Percentiles rank a stretch among this genome's conserved stretches.
These are phyloP conservation scores for Marmota monax DNA, from an alignment of 2,113 vertebrate genomes.

Conservation along the genomic window DNA sequence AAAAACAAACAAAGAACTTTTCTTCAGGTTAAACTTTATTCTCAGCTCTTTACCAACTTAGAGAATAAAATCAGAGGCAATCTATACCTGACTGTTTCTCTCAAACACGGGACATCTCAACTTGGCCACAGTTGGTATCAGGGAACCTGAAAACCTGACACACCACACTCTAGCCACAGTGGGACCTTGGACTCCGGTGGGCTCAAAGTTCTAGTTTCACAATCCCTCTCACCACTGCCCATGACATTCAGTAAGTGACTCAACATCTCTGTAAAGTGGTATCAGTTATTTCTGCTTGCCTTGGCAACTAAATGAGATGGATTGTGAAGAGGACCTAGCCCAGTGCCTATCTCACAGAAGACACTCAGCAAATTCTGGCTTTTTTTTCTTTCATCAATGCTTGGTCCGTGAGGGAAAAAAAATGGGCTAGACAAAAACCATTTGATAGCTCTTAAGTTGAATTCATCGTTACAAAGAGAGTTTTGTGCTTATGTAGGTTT, in stretches of 20 bases:
- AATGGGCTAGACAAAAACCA: neutral
- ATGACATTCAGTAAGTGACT: neutral
- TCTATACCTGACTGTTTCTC: neutral
- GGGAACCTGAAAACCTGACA: neutral
- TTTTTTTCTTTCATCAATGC: neutral
- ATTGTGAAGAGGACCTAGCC: neutral
- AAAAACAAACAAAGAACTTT: neutral
- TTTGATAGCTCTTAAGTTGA: neutral
- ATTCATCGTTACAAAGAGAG: neutral
- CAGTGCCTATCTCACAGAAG: neutral
- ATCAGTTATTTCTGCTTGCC: neutral
- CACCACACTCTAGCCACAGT: accelerated
- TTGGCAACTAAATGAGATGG: neutral
- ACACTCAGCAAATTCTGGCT: neutral
- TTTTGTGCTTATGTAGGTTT: neutral
- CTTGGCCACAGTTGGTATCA: neutral
- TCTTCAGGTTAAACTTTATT: slow-evolving; percentile 4
- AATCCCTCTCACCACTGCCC: neutral
- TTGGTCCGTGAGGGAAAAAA: neutral
- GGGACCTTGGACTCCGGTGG: neutral
- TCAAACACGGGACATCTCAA: neutral
- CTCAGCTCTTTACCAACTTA: neutral
- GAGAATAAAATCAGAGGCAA: neutral
- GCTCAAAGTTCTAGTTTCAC: neutral
- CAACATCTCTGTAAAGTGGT: neutral